Evolutionary conservation across 2,797 vertebrate genomes (phyloP), one percentile per base, ranked within the genome.

Genomic region (Chlorospingus semifuscus): DNA sequence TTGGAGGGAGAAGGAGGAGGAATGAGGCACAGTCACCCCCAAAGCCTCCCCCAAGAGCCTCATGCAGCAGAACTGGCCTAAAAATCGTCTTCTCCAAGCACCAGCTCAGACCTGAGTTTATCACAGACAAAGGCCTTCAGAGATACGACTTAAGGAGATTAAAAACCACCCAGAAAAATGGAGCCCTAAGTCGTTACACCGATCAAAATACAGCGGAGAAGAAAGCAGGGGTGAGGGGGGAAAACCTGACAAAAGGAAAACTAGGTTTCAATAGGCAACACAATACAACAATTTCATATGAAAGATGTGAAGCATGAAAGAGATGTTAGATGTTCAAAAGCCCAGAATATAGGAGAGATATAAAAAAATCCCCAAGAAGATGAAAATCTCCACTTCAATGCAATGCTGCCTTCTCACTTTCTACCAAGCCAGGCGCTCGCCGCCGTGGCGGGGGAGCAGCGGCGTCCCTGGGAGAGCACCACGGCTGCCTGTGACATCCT

Each of bases 241-340:
- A 68, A 94, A 97, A 97, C 96, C 84, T 96, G 93, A 97, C 96
- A 97, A 97, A 98, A 97, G 93, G 93, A 96, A 97, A 97, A 95
- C 22, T 34, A 71, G 86, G 96, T 95, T 97, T 97, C 83, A 37
- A 86, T 57, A 92, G 94, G 96, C 96, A 96, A 97, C 97, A 97
- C 97, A 98, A 98, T 97, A 96, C 97, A 97, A 97, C 97, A 97
- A 97, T 97, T 96, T 96, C 57, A 42, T 83, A 65, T 30, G 75
- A 77, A 90, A 97, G 97, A 97, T 94, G 91, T 96, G 96, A 98
- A 64, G 89, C 96, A 95, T 97, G 75, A 98, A 97, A 97, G 96
- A 52, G 42, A 77, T 20, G 91, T 97, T 96, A 98, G 98, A 98
- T 97, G 97, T 98, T 98, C 97, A 97, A 97, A 96, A 97, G 96